Percentiles rank a stretch among this genome's conserved stretches.
Evolutionary conservation across 2,113 vertebrate species (phyloP).

Genomic region (Oncorhynchus mykiss): DNA sequence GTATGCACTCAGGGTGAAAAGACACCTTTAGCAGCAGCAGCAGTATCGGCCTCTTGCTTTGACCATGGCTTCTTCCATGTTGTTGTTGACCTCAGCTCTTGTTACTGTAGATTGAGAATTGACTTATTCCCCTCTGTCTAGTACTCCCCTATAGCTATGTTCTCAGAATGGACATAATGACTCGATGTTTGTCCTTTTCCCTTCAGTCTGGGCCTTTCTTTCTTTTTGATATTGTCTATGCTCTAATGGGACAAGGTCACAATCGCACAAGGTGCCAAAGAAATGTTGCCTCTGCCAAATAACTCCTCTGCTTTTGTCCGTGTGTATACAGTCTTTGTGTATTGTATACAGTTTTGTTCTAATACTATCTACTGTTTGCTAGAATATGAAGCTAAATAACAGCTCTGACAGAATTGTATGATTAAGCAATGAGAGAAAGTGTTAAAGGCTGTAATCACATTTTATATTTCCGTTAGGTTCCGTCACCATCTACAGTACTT

Average conservation of each 20-base stretch:
- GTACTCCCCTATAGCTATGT: background rate
- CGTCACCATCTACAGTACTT: constrained; percentile 9
- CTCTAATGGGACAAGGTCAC: constrained; percentile 20
- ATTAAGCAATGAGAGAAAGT: background rate
- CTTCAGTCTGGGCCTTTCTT: background rate
- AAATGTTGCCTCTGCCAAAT: constrained; percentile 12
- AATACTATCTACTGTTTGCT: background rate
- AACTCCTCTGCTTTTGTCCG: constrained; percentile 2
- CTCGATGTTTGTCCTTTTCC: background rate
- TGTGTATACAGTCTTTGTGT: background rate
- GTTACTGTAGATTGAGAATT: background rate
- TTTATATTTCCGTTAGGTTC: background rate
- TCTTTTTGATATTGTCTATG: constrained; percentile 1
- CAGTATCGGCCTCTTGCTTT: background rate
- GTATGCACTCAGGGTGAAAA: background rate
- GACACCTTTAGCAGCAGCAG: background rate
- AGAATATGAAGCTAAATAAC: background rate
- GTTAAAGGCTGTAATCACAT: background rate
- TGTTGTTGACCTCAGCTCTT: background rate
- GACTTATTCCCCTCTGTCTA: background rate
- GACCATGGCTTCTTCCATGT: background rate
- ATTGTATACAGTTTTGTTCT: background rate
- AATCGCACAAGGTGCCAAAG: constrained; percentile 11
- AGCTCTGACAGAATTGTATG: background rate
- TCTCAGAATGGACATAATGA: constrained; percentile 25